A percentile compares a stretch with the other conserved stretches of the same genome.
These are phyloP conservation scores for Hirundo rustica DNA, from an alignment of 2,797 vertebrate genomes.

Conservation along the genomic window DNA sequence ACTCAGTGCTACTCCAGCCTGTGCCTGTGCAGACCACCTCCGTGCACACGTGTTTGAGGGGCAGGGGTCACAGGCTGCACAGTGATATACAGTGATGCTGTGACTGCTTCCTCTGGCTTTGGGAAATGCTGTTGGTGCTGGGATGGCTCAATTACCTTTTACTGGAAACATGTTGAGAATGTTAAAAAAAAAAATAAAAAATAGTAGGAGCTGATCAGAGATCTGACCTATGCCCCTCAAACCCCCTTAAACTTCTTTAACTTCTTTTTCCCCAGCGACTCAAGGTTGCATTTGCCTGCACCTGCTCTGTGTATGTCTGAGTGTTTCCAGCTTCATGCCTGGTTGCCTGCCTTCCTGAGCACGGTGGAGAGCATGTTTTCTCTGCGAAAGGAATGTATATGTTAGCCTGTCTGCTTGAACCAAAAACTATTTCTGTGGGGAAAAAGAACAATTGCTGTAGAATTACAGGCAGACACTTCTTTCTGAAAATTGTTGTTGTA, in stretches of 20 bases:
- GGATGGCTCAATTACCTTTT: constrained; percentile 9
- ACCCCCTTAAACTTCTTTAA: not conserved
- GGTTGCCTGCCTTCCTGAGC: constrained; percentile 36
- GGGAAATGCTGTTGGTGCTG: not conserved
- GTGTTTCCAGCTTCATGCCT: constrained; percentile 42
- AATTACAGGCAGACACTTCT: not conserved
- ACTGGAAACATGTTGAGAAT: not conserved
- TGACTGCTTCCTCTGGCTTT: not conserved
- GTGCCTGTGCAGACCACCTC: not conserved
- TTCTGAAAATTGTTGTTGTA: constrained; percentile 24
- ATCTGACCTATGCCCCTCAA: not conserved
- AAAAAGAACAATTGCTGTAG: constrained; percentile 27
- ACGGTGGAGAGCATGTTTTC: not conserved
- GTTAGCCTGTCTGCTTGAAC: constrained; percentile 13
- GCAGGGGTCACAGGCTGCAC: not conserved
- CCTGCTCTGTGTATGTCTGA: constrained; percentile 15
- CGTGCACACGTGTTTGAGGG: not conserved
- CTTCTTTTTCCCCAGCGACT: not conserved
- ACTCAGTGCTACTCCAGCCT: not conserved
- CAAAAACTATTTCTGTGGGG: not conserved
- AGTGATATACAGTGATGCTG: not conserved
- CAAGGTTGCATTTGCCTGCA: not conserved
- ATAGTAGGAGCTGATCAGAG: not conserved
- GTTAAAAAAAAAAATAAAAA: not conserved
- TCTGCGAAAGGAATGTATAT: constrained; percentile 25